Evolutionary conservation across 2,888 invertebrate genomes (phyloP).

Genomic region (Resseliella maxima): DNA sequence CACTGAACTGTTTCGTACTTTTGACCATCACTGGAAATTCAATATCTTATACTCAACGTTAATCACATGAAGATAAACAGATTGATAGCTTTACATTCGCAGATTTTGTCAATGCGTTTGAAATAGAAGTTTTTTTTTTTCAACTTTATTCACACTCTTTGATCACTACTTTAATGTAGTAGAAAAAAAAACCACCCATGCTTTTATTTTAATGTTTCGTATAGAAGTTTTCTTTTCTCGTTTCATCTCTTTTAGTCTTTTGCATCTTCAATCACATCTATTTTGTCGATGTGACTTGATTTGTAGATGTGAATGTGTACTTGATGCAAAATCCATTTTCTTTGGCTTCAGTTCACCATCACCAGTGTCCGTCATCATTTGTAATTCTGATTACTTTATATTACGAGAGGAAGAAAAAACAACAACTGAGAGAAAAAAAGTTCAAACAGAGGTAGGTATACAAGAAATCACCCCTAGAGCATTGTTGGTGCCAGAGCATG

Average conservation of each 20-base stretch:
- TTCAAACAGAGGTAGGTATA: slow-evolving; percentile 22
- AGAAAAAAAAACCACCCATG: not conserved
- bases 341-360: not conserved
- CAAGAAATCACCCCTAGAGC: not conserved
- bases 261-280: not conserved
- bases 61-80: slow-evolving; percentile 30
- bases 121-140: not conserved
- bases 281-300: slow-evolving; percentile 35
- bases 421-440: not conserved
- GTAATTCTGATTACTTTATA: slow-evolving; percentile 54
- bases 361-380: slow-evolving; percentile 52
- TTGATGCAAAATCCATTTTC: slow-evolving; percentile 25
- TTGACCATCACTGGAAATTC: not conserved
- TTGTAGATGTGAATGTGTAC: slow-evolving; percentile 18
- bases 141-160: not conserved
- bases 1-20: not conserved
- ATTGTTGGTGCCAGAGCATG: not conserved
- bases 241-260: not conserved
- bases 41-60: not conserved
- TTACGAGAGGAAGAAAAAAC: not conserved
- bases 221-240: slow-evolving; percentile 24
- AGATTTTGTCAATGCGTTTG: not conserved
- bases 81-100: slow-evolving; percentile 19
- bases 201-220: slow-evolving; percentile 25
- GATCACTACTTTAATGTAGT: not conserved